Percentiles rank a stretch among this genome's conserved stretches.
These are phyloP conservation scores for Eupithecia subfuscata DNA, from an alignment of 2,888 invertebrate species.

Conservation along the genomic window DNA sequence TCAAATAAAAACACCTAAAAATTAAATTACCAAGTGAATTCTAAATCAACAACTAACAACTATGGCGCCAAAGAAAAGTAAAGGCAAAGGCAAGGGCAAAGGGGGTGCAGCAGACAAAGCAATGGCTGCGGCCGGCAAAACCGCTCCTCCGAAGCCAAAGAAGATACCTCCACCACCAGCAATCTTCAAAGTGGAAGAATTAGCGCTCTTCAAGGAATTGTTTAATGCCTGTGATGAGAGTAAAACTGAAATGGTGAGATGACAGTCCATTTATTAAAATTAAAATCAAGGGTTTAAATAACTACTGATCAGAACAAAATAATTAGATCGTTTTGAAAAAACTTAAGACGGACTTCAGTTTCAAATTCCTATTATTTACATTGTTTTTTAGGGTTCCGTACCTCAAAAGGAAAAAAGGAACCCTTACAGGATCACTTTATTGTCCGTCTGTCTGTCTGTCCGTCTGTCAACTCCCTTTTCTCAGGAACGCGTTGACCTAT, in stretches of 20 bases:
- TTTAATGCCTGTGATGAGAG: slow-evolving; percentile 70
- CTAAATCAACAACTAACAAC: not conserved
- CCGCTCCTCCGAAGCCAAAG: slow-evolving; percentile 64
- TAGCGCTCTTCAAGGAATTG: slow-evolving; percentile 67
- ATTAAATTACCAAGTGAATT: slow-evolving; percentile 3
- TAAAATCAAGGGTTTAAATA: not conserved
- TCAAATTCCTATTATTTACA: too few species aligned
- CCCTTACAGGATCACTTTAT: too few species aligned
- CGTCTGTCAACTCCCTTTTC: too few species aligned
- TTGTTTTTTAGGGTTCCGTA: too few species aligned
- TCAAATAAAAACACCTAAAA: not conserved
- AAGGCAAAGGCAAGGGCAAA: slow-evolving; percentile 42
- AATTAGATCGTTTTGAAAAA: not conserved
- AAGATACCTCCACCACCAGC: slow-evolving; percentile 75
- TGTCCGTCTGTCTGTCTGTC: too few species aligned
- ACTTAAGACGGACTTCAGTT: too few species aligned
- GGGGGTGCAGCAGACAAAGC: slow-evolving; percentile 27
- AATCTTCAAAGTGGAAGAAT: slow-evolving; percentile 67
- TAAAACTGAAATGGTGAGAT: slow-evolving; percentile 65
- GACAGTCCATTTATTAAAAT: not conserved
- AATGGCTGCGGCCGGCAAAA: slow-evolving; percentile 45
- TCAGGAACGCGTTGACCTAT: too few species aligned
- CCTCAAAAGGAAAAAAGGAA: too few species aligned
- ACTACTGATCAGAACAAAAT: not conserved
- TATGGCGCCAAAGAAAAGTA: slow-evolving; percentile 55